Conservation (phyloP, 2,888 invertebrate species). For the Hofmannophila pseudospretella region DNA sequence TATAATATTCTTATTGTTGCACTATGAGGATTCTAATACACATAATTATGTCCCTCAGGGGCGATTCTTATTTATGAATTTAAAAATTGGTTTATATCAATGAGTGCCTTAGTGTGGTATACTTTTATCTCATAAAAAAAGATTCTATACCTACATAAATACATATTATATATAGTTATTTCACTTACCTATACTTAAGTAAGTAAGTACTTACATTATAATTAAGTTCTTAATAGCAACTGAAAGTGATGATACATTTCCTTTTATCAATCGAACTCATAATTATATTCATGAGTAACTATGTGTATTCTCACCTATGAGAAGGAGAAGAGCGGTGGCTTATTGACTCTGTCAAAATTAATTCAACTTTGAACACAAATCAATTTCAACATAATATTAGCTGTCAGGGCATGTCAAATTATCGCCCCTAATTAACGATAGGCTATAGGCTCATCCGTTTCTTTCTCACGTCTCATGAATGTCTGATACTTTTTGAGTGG, state of each 20-base stretch:
- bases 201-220: too few relatives aligned
- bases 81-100: too few relatives aligned
- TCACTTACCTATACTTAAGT: too few relatives aligned
- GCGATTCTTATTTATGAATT: too few relatives aligned
- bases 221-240: not conserved
- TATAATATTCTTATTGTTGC: too few relatives aligned
- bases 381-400: slow-evolving; percentile 72
- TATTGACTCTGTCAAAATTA: slow-evolving; percentile 76
- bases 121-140: too few relatives aligned
- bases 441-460: slow-evolving; percentile 32
- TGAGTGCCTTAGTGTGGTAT: too few relatives aligned
- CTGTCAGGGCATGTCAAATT: slow-evolving; percentile 74
- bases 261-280: slow-evolving; percentile 5
- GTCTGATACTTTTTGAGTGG: slow-evolving; percentile 38
- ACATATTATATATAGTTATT: too few relatives aligned
- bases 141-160: too few relatives aligned
- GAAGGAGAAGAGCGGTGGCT: slow-evolving; percentile 58
- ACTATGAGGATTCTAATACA: too few relatives aligned
- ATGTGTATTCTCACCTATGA: slow-evolving; percentile 27
- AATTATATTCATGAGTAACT: slow-evolving; percentile 10
- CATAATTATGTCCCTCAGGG: too few relatives aligned
- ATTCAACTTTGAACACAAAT: slow-evolving; percentile 75
- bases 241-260: slow-evolving; percentile 7
- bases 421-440: slow-evolving; percentile 62
- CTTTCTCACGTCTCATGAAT: slow-evolving; percentile 58